Evolutionary conservation across 2,888 invertebrate genomes (phyloP), one percentile per base, ranked within the genome.

Genomic region (Osmoderma eremita): DNA sequence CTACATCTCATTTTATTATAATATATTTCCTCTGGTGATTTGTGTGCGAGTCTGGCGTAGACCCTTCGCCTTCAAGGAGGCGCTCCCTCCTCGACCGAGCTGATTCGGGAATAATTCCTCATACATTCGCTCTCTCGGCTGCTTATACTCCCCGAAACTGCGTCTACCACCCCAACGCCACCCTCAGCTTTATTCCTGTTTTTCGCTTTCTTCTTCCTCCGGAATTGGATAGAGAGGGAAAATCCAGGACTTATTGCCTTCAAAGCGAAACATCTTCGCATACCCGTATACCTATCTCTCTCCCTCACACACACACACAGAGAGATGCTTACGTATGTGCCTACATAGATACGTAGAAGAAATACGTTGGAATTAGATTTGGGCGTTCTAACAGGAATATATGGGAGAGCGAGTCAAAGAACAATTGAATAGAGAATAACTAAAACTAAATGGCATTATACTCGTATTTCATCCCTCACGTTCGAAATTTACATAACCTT

Each of bases 1-100:
- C 75, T 74, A 78, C 78, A 77, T 79, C 78, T 77, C 78, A 76
- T 80, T 80, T 79, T 79, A 79, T 79, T 79, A 79, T 78, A 79
- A 79, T 80, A 79, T 79, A 79, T 79, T 80, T 80, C 75, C 79
- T 79, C 78, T 78, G 78, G 80, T 79, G 80, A 80, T 79, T 80
- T 80, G 79, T 79, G 79, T 78, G 76, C 76, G 73, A 75, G 76
- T 73, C 76, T 78, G 75, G 73, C 53, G 67, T 63, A 63, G 67
- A 62, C 76, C 75, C 77, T 72, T 71, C 74, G 70, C 72, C 74
- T 74, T 75, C 73, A 73, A 61, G 58, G 45, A 61, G 45, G 45
- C 58, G 74, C 74, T 74, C 76, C 76, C 75, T 73, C 75, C 70
- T 74, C 76, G 76, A 51, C 74, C 74, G 72, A 77, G 77, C 77